Percentiles rank a stretch among this genome's conserved stretches.
Evolutionary conservation across 2,888 invertebrate species (phyloP).

Genomic region (Lithophane leautieri): DNA sequence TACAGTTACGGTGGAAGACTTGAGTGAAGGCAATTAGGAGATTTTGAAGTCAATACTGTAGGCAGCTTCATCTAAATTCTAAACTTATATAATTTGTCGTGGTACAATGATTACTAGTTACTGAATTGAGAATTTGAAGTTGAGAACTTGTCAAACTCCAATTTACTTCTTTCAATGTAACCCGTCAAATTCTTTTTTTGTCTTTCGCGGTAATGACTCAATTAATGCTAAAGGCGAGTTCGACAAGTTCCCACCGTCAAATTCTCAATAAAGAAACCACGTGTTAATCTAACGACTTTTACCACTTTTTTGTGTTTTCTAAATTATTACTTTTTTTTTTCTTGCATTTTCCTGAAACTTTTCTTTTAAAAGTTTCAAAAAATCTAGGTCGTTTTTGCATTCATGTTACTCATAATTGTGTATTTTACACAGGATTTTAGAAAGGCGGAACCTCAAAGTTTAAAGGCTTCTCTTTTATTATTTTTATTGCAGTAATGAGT

Average conservation of each 20-base stretch:
- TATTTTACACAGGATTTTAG: slow-evolving; percentile 13
- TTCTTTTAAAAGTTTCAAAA: no score
- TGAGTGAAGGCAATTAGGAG: slow-evolving; percentile 31
- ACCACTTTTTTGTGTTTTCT: no score
- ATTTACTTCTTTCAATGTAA: not conserved
- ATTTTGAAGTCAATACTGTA: slow-evolving; percentile 8
- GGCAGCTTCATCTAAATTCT: not conserved
- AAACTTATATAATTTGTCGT: no score
- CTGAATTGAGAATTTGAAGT: not conserved
- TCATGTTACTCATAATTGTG: not conserved
- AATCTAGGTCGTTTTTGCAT: no score
- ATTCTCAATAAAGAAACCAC: not conserved
- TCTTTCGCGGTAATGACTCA: not conserved
- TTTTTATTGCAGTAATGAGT: not conserved
- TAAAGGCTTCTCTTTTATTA: slow-evolving; percentile 13
- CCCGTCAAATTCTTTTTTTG: not conserved
- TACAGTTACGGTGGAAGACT: slow-evolving; percentile 42
- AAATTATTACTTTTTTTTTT: no score
- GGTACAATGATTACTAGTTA: no score
- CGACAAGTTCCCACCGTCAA: not conserved
- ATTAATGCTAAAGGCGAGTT: not conserved
- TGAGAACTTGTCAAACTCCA: not conserved
- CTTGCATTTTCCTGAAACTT: no score
- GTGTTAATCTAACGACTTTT: no score
- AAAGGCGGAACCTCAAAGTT: slow-evolving; percentile 25